phyloP scores from a whole-genome alignment of 2,888 invertebrate genomes.

The Spodoptera picta region DNA sequence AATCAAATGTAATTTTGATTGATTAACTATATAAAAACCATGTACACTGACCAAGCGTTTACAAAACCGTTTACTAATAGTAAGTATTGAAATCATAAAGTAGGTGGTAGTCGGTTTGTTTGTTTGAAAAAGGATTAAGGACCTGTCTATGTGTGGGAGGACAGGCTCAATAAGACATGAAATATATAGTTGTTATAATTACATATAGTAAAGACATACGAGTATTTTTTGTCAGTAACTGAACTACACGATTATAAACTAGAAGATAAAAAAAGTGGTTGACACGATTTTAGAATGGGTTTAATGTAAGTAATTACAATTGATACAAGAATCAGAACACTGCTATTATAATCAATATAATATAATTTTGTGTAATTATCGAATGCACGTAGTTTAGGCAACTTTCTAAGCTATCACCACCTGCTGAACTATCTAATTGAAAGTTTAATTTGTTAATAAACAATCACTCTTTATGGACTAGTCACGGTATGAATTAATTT shows the following conservation, averaged over 20 bases:
- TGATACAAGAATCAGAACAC: slow-evolving; percentile 28
- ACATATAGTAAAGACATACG: slow-evolving; percentile 19
- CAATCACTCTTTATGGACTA: too few species aligned
- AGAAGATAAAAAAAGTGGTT: slow-evolving; percentile 26
- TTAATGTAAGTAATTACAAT: slow-evolving; percentile 24
- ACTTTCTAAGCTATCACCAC: slow-evolving; percentile 28
- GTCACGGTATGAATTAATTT: too few species aligned
- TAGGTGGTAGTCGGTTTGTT: slow-evolving; percentile 20
- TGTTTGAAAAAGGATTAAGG: slow-evolving; percentile 32
- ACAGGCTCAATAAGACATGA: slow-evolving; percentile 33
- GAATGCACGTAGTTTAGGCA: neutral
- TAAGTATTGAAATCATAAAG: slow-evolving; percentile 9
- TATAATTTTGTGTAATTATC: slow-evolving; percentile 7
- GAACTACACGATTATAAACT: slow-evolving; percentile 1
- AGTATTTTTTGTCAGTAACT: slow-evolving; percentile 26
- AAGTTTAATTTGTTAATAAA: too few species aligned
- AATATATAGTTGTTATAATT: slow-evolving; percentile 24
- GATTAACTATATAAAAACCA: neutral
- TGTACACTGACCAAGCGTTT: neutral
- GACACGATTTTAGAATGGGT: slow-evolving; percentile 38
- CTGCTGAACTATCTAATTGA: too few species aligned
- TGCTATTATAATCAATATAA: slow-evolving; percentile 8
- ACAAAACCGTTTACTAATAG: neutral
- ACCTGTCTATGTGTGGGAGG: slow-evolving; percentile 41
- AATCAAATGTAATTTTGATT: neutral